phyloP scores from a whole-genome alignment of 1,140 invertebrate genomes.

The Panulirus ornatus region DNA sequence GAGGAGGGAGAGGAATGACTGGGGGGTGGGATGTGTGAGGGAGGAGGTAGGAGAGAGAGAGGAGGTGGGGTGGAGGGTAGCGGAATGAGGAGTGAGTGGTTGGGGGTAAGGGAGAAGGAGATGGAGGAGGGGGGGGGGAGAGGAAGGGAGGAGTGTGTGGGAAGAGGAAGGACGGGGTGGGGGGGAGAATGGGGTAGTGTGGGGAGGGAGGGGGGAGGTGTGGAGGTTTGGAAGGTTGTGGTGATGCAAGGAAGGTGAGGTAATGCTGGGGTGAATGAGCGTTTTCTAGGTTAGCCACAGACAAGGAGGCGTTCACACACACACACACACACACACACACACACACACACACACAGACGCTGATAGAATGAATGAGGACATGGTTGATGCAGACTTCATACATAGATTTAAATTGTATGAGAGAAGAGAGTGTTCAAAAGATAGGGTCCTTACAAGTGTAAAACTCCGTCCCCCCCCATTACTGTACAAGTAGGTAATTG shows the following conservation, averaged over 20 bases:
- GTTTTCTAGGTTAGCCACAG: constrained; percentile 39
- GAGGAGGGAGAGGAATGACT: background rate
- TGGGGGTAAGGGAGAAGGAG: background rate
- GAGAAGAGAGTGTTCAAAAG: too few species aligned
- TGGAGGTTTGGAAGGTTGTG: background rate
- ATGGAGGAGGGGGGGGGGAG: background rate
- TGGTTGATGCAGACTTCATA: too few species aligned
- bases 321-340: constrained; percentile 36
- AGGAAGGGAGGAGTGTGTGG: background rate
- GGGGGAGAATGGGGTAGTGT: background rate
- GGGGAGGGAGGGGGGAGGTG: background rate
- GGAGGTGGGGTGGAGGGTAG: too few species aligned
- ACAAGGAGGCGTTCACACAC: background rate
- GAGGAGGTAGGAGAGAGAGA: background rate
- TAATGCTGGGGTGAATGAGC: constrained; percentile 27
- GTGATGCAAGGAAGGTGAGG: constrained; percentile 6
- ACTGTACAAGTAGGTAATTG: too few species aligned
- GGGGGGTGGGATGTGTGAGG: too few species aligned
- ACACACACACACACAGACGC: background rate
- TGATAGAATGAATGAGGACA: too few species aligned
- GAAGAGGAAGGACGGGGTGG: background rate
- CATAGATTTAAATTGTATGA: too few species aligned
- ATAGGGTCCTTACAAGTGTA: too few species aligned
- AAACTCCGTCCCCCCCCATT: too few species aligned
- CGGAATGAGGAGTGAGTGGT: too few species aligned